phyloP scores from a whole-genome alignment of 2,113 vertebrate species.

The Osmerus eperlanus region DNA sequence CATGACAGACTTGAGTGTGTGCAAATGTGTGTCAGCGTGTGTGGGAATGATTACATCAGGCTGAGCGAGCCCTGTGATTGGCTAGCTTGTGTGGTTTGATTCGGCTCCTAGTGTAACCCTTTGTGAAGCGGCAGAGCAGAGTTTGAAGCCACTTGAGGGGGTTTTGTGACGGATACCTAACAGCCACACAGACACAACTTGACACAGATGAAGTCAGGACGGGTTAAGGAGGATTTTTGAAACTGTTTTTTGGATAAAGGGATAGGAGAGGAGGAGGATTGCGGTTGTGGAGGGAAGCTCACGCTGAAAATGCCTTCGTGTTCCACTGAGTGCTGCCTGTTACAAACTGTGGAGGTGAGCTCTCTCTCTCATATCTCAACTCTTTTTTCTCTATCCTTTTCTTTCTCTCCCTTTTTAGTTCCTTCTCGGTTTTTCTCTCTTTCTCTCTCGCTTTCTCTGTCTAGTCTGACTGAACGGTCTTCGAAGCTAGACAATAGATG shows the following conservation, averaged over 20 bases:
- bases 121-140: constrained; percentile 71
- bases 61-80: constrained; percentile 66
- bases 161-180: background rate
- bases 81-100: constrained; percentile 71
- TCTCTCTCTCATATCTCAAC: background rate
- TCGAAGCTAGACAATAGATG: too few species aligned
- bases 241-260: background rate
- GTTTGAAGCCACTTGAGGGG: constrained; percentile 50
- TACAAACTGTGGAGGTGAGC: constrained; percentile 86
- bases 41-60: constrained; percentile 78
- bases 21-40: constrained; percentile 61
- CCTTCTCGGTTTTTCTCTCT: background rate
- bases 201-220: background rate
- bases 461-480: too few species aligned
- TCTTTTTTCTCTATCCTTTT: constrained; percentile 9
- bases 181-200: background rate
- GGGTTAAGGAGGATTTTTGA: background rate
- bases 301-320: constrained; percentile 60
- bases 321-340: constrained; percentile 86
- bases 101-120: constrained; percentile 75
- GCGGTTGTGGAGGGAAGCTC: constrained; percentile 65
- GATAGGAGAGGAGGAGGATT: background rate
- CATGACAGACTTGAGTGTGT: background rate
- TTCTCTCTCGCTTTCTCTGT: background rate
- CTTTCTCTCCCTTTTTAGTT: background rate